phyloP scores from a whole-genome alignment of 2,113 vertebrate species.

The Labeo rohita region DNA sequence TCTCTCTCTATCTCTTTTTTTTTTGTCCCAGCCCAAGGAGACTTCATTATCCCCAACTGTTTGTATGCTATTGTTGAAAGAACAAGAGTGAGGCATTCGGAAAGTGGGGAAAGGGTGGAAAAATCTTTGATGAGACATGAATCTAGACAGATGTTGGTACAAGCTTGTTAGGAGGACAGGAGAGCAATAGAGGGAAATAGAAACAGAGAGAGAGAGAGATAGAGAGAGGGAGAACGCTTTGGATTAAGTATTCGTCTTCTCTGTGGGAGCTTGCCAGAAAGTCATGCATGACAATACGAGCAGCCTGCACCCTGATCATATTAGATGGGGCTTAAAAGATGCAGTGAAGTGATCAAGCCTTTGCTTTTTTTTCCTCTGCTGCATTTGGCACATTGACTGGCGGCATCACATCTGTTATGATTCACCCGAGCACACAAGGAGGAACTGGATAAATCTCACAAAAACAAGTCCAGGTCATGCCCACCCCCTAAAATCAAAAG shows the following conservation, averaged over 20 bases:
- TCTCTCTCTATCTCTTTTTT: slow-evolving; percentile 21
- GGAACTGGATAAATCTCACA: slow-evolving; percentile 13
- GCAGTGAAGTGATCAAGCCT: slow-evolving; percentile 53
- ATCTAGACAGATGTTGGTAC: slow-evolving; percentile 67
- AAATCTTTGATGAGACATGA: slow-evolving; percentile 70
- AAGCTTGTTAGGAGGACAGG: slow-evolving; percentile 59
- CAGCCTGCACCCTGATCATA: slow-evolving; percentile 52
- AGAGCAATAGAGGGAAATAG: slow-evolving; percentile 24
- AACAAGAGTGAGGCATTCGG: slow-evolving; percentile 68
- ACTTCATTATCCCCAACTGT: slow-evolving; percentile 80
- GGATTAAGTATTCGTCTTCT: slow-evolving; percentile 56
- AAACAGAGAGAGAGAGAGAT: slow-evolving; percentile 46
- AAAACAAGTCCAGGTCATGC: neutral
- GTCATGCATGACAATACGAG: slow-evolving; percentile 52
- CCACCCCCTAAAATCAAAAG: neutral
- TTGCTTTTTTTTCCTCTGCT: slow-evolving; percentile 53
- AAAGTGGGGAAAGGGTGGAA: slow-evolving; percentile 65
- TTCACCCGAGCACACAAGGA: slow-evolving; percentile 21
- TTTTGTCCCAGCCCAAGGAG: slow-evolving; percentile 68
- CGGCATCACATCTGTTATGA: slow-evolving; percentile 36
- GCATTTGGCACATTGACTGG: slow-evolving; percentile 49
- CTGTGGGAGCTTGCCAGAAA: slow-evolving; percentile 44
- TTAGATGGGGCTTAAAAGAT: slow-evolving; percentile 48
- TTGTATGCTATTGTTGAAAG: slow-evolving; percentile 77
- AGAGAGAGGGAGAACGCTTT: slow-evolving; percentile 35